Percentiles rank a stretch among this genome's conserved stretches.
These are phyloP conservation scores for Phalangium opilio DNA, from an alignment of 2,888 invertebrate species.

Conservation along the genomic window DNA sequence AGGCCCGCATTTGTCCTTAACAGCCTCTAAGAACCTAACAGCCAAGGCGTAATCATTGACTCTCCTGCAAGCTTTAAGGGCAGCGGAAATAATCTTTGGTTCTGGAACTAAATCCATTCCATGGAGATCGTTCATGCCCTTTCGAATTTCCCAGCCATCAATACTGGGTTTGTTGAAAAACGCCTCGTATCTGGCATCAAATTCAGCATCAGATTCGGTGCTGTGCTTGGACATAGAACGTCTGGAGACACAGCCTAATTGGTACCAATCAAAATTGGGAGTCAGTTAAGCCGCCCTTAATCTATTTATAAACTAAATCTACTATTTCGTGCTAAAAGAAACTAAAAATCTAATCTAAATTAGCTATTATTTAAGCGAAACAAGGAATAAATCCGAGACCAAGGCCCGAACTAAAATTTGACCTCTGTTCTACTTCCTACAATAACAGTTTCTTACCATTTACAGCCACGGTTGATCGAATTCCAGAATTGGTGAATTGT, in stretches of 20 bases:
- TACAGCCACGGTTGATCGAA: too few species aligned
- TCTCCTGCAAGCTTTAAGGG: constrained; percentile 74
- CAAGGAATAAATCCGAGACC: too few species aligned
- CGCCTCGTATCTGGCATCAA: constrained; percentile 63
- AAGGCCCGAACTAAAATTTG: too few species aligned
- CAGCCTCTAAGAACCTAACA: constrained; percentile 76
- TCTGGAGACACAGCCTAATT: not conserved
- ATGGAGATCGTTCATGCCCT: constrained; percentile 72
- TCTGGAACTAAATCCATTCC: constrained; percentile 87
- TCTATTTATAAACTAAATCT: too few species aligned
- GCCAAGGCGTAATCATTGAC: constrained; percentile 88
- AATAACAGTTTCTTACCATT: too few species aligned
- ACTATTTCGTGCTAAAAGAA: too few species aligned
- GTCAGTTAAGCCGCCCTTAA: too few species aligned
- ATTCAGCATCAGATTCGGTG: constrained; percentile 39
- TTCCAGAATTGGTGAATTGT: too few species aligned
- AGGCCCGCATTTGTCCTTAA: constrained; percentile 71
- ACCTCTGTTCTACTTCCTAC: too few species aligned
- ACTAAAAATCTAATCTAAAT: too few species aligned
- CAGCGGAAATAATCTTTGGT: constrained; percentile 71
- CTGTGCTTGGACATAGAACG: not conserved
- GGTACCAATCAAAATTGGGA: too few species aligned
- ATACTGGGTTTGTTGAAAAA: constrained; percentile 75
- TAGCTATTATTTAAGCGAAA: too few species aligned
- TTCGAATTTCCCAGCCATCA: constrained; percentile 87